Conservation (phyloP, 2,888 invertebrate genomes). For the Suillia variegata region DNA sequence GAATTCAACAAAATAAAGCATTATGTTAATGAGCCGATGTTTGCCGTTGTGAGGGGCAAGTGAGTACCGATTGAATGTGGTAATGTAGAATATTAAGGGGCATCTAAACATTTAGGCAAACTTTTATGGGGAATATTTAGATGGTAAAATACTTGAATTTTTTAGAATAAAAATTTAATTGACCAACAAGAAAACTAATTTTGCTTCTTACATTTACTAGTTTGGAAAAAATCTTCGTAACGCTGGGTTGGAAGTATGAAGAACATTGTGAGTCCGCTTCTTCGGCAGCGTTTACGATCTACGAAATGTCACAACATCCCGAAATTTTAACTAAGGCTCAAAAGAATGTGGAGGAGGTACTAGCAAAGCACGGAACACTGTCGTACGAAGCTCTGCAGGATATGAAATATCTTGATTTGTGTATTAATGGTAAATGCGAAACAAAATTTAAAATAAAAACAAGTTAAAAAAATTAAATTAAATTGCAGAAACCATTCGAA, state of each 20-base stretch:
- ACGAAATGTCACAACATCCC: constrained; percentile 59
- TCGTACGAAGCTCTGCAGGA: constrained; percentile 61
- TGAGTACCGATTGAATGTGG: constrained; percentile 18
- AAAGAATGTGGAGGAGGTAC: constrained; percentile 55
- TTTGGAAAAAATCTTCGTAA: constrained; percentile 48
- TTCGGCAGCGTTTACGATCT: constrained; percentile 58
- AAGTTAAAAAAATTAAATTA: background rate
- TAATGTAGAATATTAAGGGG: background rate
- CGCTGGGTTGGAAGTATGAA: constrained; percentile 52
- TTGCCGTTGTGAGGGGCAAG: constrained; percentile 39
- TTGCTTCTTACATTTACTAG: too few species aligned
- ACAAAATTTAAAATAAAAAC: background rate
- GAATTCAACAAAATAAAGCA: constrained; percentile 45
- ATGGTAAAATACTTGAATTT: too few species aligned
- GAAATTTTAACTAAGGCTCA: constrained; percentile 55
- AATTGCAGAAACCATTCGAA: constrained; percentile 54
- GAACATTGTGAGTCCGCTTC: constrained; percentile 59
- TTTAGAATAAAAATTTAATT: too few species aligned
- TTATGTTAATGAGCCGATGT: constrained; percentile 30
- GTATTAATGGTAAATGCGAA: constrained; percentile 53
- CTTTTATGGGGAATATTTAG: too few species aligned
- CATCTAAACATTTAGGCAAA: too few species aligned
- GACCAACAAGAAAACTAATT: too few species aligned
- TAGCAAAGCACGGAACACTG: constrained; percentile 50
- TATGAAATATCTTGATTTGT: constrained; percentile 62